Conservation (phyloP, 2,113 vertebrate genomes). For the Mola mola region DNA sequence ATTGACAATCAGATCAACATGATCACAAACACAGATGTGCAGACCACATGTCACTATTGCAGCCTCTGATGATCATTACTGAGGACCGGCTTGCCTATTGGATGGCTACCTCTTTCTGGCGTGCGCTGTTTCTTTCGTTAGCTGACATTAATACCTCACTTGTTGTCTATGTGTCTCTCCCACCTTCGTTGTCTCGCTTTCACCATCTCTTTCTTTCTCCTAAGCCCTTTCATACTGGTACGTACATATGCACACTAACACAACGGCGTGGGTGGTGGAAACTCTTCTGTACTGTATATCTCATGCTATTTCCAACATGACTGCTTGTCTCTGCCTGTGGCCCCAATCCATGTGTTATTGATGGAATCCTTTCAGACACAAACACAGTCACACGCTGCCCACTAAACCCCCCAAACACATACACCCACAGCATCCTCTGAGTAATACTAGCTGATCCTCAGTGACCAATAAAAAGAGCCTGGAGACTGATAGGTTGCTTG, state of each 20-base stretch:
- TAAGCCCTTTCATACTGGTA: constrained; percentile 1
- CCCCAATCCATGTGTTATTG: constrained; percentile 68
- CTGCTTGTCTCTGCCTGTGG: constrained; percentile 64
- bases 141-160: constrained; percentile 56
- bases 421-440: constrained; percentile 57
- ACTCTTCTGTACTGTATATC: constrained; percentile 31
- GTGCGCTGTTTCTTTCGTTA: constrained; percentile 19
- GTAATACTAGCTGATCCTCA: constrained; percentile 74
- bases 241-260: constrained; percentile 7
- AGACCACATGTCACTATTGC: constrained; percentile 5
- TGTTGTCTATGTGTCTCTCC: constrained; percentile 34
- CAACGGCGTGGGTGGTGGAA: neutral
- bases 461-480: constrained; percentile 78
- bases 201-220: neutral
- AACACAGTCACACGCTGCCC: constrained; percentile 7
- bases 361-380: constrained; percentile 61
- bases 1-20: neutral
- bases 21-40: constrained; percentile 2
- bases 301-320: constrained; percentile 47
- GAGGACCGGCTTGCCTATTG: constrained; percentile 33
- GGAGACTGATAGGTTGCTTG: constrained; percentile 71
- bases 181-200: too few relatives aligned
- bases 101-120: constrained; percentile 13
- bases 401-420: constrained; percentile 52
- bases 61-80: constrained; percentile 53